Evolutionary conservation across 2,888 invertebrate species (phyloP), one percentile per base, ranked within the genome.

Genomic region (Disparrhopalites patrizii): DNA sequence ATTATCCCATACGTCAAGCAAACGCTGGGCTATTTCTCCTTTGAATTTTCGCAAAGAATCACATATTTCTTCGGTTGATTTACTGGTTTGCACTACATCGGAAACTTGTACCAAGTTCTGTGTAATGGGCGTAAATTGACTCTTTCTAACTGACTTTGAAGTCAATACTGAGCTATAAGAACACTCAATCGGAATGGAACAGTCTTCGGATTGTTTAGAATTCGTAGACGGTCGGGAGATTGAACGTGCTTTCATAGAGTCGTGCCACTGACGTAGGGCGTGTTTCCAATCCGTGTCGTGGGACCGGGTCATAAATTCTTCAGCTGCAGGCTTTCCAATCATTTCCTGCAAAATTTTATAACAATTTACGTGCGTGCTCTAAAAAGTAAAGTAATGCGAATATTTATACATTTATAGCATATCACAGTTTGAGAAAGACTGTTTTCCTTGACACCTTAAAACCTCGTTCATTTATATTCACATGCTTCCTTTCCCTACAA

Each of bases 321-420:
- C 20, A 18, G 57, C 23, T 10, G 70, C 5, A 2, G 70, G 69
- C 33, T 36, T 66, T 47, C 66, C 72, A 2, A 56, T 54, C 74
- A 71, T 72, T 66, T 74, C 74, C 73, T 73, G 60, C 0, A 50
- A 62, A 57, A 55, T 15, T 50, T 55, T 36, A 28, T 4, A 8
- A 47, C n/a, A n/a, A n/a, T n/a, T n/a, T n/a, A n/a, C n/a, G n/a
- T n/a, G n/a, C n/a, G n/a, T n/a, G n/a, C n/a, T n/a, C n/a, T n/a
- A n/a, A n/a, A n/a, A n/a, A n/a, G n/a, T n/a, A n/a, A n/a, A n/a
- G n/a, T n/a, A n/a, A n/a, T n/a, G n/a, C n/a, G n/a, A n/a, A n/a
- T n/a, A n/a, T n/a, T n/a, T n/a, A n/a, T n/a, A n/a, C n/a, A n/a
- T n/a, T n/a, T n/a, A n/a, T n/a, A n/a, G n/a, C n/a, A n/a, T n/a